A percentile compares a stretch with the other conserved stretches of the same genome.
These are phyloP conservation scores for Fabriciana adippe DNA, from an alignment of 2,888 invertebrate genomes.

Conservation along the genomic window DNA sequence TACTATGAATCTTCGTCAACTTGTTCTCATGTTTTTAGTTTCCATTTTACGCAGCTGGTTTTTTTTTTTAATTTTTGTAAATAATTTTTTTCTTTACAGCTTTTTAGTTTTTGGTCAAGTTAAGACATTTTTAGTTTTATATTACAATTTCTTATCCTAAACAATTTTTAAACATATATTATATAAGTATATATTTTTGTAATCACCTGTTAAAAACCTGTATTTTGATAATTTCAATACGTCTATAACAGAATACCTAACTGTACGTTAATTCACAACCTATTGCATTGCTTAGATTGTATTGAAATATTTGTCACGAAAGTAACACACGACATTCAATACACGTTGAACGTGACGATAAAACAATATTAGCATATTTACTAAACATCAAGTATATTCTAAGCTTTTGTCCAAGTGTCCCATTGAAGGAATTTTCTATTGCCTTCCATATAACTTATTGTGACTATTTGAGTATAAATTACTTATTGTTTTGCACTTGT, in stretches of 20 bases:
- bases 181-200: too few species aligned
- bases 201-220: too few species aligned
- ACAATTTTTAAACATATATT: too few species aligned
- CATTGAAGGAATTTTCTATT: conserved; percentile 2
- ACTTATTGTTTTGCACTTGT: conserved; percentile 1
- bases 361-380: conserved; percentile 10
- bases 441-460: neutral
- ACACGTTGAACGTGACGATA: conserved; percentile 8
- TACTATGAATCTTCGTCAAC: too few species aligned
- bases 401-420: conserved; percentile 5
- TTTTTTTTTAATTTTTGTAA: too few species aligned
- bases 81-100: too few species aligned
- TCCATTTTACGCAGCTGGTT: too few species aligned
- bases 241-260: neutral
- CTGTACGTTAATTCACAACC: neutral
- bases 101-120: too few species aligned
- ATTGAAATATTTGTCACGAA: conserved; percentile 6
- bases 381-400: conserved; percentile 6
- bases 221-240: neutral
- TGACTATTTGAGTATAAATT: neutral
- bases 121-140: too few species aligned
- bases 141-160: too few species aligned
- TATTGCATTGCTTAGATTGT: neutral
- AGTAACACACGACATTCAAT: neutral
- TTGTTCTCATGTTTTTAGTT: too few species aligned